Conservation (phyloP, 2,113 vertebrate species). For the Hyperopisus bebe region DNA sequence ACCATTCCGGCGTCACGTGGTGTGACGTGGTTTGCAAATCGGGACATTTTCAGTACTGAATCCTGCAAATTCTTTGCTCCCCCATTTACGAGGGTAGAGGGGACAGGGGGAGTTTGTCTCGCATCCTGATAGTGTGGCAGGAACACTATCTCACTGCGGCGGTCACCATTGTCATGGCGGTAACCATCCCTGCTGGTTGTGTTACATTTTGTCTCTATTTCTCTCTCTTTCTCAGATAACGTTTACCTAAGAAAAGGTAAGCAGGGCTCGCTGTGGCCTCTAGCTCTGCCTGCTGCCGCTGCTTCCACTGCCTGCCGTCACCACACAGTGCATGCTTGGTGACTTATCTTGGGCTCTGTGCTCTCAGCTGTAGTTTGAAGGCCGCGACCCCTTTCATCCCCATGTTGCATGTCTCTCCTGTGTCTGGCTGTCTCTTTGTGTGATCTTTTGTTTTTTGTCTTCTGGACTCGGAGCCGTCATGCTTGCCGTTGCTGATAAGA, state of each 20-base stretch:
- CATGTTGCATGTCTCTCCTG: conserved; percentile 18
- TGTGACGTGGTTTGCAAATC: not conserved
- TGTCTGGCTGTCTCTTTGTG: not conserved
- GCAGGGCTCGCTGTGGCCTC: conserved; percentile 43
- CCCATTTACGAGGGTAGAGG: not conserved
- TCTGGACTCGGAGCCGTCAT: not conserved
- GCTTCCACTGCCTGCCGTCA: conserved; percentile 22
- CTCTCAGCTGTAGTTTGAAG: not conserved
- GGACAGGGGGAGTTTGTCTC: not conserved
- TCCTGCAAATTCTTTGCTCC: not conserved
- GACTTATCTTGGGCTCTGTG: not conserved
- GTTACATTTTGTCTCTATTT: conserved; percentile 46
- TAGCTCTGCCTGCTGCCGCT: conserved; percentile 29
- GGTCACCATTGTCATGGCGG: too few species aligned
- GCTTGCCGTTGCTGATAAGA: not conserved
- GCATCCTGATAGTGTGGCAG: not conserved
- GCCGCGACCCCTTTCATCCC: not conserved
- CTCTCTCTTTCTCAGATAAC: conserved; percentile 67
- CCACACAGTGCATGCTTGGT: conserved; percentile 16
- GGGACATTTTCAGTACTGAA: not conserved
- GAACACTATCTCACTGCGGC: not conserved
- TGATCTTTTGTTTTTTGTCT: not conserved
- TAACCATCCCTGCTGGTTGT: conserved; percentile 19
- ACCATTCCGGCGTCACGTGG: not conserved
- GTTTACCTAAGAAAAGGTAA: conserved; percentile 73